These are phyloP conservation scores for Acronicta alni DNA, from an alignment of 2,888 invertebrate species.

Conservation along the genomic window DNA sequence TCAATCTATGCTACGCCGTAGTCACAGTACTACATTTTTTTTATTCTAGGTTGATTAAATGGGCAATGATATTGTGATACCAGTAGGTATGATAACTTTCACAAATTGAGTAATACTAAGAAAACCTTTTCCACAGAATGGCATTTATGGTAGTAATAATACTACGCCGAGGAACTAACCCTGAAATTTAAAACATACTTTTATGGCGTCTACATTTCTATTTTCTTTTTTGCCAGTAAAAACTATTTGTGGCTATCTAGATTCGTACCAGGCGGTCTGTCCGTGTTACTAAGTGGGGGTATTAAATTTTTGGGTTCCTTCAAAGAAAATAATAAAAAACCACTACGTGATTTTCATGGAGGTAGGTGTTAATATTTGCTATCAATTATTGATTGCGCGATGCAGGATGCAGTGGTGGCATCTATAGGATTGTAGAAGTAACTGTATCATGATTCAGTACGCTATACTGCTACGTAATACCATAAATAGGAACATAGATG, in stretches of 20 bases:
- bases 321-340: no score
- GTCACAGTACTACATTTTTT: conserved; percentile 6
- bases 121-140: conserved; percentile 15
- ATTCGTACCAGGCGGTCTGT: conserved; percentile 47
- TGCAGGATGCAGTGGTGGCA: not conserved
- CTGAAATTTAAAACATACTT: conserved; percentile 38
- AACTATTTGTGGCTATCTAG: conserved; percentile 37
- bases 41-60: not conserved
- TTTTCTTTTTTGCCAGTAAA: conserved; percentile 43
- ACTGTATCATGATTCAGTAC: not conserved
- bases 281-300: conserved; percentile 10
- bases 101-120: conserved; percentile 43
- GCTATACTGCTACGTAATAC: not conserved
- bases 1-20: conserved; percentile 41
- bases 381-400: conserved; percentile 2
- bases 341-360: not conserved
- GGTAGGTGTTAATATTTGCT: not conserved
- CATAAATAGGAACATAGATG: not conserved
- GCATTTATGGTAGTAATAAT: conserved; percentile 39
- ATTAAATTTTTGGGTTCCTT: not conserved
- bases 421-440: not conserved
- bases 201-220: conserved; percentile 47
- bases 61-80: not conserved
- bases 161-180: conserved; percentile 22
- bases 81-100: conserved; percentile 6